Conservation (phyloP, 2,888 invertebrate species). For the Diaphora mendica region DNA sequence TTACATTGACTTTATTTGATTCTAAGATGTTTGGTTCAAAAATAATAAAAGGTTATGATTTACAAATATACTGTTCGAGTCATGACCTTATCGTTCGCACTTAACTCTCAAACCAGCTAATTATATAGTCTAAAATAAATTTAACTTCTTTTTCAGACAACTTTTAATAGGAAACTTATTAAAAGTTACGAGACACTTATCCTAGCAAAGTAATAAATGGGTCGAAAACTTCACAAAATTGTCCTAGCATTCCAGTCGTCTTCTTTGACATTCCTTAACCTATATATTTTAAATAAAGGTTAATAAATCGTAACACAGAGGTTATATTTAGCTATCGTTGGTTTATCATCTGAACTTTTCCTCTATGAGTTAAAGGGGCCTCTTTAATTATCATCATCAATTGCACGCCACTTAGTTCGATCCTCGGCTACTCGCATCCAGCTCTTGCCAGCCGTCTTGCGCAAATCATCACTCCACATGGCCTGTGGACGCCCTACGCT, state of each 20-base stretch:
- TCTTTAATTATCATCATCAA: too few relatives aligned
- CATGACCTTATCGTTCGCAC: neutral
- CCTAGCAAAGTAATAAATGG: neutral
- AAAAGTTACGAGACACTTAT: conserved; percentile 11
- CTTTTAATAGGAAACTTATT: neutral
- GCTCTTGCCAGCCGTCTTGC: too few relatives aligned
- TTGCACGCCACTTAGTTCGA: too few relatives aligned
- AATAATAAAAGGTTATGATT: neutral
- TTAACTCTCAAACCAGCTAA: neutral
- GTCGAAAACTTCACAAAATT: conserved; percentile 9
- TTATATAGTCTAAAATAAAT: conserved; percentile 1
- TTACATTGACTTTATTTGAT: too few relatives aligned
- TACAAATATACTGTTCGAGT: neutral
- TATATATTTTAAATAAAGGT: neutral
- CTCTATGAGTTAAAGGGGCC: neutral
- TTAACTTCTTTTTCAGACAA: neutral
- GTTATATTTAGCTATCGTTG: neutral
- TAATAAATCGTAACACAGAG: neutral
- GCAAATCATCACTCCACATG: too few relatives aligned
- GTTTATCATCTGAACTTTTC: neutral
- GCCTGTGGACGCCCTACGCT: too few relatives aligned
- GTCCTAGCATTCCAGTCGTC: conserved; percentile 9
- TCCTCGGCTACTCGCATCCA: too few relatives aligned
- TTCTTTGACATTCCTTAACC: conserved; percentile 15
- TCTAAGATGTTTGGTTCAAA: too few relatives aligned